Conservation (phyloP, 2,113 vertebrate species). For the Panurus biarmicus region DNA sequence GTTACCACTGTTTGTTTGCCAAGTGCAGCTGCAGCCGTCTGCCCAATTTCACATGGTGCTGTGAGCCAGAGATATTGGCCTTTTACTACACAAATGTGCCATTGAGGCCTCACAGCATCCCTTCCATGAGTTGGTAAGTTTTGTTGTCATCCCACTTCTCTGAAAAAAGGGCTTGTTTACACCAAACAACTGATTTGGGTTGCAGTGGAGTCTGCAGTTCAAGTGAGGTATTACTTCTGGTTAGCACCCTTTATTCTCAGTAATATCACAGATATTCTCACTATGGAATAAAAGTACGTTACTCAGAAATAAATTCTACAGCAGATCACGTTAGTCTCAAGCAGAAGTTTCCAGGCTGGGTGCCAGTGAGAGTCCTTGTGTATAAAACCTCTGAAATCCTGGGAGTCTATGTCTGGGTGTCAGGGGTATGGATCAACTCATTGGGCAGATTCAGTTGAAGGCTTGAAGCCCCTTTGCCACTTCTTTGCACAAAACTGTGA, state of each 20-base stretch:
- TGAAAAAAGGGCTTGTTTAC: not conserved
- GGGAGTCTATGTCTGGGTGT: not conserved
- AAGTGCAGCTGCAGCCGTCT: not conserved
- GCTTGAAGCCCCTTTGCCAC: not conserved
- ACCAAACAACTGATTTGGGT: not conserved
- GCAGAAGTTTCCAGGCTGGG: not conserved
- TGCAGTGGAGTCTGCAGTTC: not conserved
- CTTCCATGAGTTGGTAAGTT: not conserved
- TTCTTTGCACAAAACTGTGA: not conserved
- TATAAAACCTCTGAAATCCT: not conserved
- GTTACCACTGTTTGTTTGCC: not conserved
- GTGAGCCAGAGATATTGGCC: not conserved
- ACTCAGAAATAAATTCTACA: not conserved
- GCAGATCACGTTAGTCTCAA: not conserved
- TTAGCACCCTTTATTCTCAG: not conserved
- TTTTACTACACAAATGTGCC: not conserved
- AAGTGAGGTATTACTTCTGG: not conserved
- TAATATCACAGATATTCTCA: not conserved
- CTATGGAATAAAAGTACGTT: not conserved
- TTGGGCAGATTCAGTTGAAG: not conserved
- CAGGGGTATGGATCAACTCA: not conserved
- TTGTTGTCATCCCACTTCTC: not conserved
- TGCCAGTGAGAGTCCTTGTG: not conserved
- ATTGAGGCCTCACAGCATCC: not conserved
- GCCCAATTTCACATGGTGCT: not conserved